phyloP scores from a whole-genome alignment of 2,113 vertebrate genomes.

The Plecturocebus donacophilus region DNA sequence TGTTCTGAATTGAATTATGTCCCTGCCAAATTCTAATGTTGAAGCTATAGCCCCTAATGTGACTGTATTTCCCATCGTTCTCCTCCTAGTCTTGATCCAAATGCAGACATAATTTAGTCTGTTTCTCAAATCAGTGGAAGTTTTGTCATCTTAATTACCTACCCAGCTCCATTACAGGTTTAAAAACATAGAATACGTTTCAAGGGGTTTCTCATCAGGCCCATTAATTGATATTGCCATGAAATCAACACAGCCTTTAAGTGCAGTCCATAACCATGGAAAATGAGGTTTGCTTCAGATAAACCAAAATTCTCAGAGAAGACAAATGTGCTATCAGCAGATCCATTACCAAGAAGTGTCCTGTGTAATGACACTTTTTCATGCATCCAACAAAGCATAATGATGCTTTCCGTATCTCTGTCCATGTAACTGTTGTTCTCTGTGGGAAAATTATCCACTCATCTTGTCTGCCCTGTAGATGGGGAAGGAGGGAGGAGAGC shows the following conservation, averaged over 20 bases:
- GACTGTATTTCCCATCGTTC: background rate
- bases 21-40: background rate
- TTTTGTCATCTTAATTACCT: background rate
- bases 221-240: background rate
- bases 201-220: background rate
- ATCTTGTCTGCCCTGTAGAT: background rate
- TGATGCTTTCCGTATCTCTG: background rate
- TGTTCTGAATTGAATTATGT: background rate
- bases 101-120: background rate
- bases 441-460: background rate
- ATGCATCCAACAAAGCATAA: background rate
- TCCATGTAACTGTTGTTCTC: background rate
- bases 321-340: background rate
- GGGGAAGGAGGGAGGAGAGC: background rate
- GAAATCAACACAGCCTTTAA: background rate
- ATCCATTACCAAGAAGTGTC: background rate
- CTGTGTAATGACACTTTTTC: background rate
- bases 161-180: background rate
- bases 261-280: background rate
- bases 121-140: background rate
- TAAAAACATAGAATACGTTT: background rate
- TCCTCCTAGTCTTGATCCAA: background rate
- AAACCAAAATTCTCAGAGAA: background rate
- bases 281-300: constrained; percentile 18
- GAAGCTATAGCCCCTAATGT: background rate